A percentile compares a stretch with the other conserved stretches of the same genome.
Conservation (phyloP, 2,113 vertebrate species). For the Upupa epops region DNA sequence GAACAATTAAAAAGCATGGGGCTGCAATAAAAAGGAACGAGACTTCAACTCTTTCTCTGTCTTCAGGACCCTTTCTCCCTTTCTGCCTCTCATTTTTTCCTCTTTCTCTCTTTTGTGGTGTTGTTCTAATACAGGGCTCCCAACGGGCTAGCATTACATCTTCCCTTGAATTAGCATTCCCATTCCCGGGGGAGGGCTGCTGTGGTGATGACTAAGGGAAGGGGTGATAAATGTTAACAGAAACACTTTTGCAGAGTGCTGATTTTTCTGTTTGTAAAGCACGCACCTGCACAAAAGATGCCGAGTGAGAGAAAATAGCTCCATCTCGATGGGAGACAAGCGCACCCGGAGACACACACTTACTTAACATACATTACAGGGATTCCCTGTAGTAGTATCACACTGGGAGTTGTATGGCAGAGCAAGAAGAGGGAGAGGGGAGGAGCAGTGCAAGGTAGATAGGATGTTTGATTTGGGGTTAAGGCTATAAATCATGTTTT, state of each 20-base stretch:
- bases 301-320: constrained; percentile 66
- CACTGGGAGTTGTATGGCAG: neutral
- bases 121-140: constrained; percentile 33
- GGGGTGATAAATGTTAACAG: constrained; percentile 78
- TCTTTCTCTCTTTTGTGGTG: neutral
- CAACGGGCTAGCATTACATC: constrained; percentile 56
- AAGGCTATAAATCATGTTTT: neutral
- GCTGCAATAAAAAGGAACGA: constrained; percentile 54
- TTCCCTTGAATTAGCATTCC: constrained; percentile 69
- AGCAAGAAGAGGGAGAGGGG: neutral
- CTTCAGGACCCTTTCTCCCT: neutral
- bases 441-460: neutral
- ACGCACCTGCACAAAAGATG: constrained; percentile 73
- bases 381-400: constrained; percentile 13
- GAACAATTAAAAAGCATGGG: constrained; percentile 63
- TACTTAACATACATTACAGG: constrained; percentile 58
- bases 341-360: neutral
- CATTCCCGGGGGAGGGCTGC: constrained; percentile 30
- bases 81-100: neutral
- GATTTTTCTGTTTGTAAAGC: constrained; percentile 74
- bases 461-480: neutral
- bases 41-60: constrained; percentile 9
- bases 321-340: constrained; percentile 52
- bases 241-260: constrained; percentile 75
- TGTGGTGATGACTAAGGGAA: constrained; percentile 73